A percentile compares a stretch with the other conserved stretches of the same genome.
phyloP scores from a whole-genome alignment of 2,113 vertebrate species.

The Poicephalus meyeri region DNA sequence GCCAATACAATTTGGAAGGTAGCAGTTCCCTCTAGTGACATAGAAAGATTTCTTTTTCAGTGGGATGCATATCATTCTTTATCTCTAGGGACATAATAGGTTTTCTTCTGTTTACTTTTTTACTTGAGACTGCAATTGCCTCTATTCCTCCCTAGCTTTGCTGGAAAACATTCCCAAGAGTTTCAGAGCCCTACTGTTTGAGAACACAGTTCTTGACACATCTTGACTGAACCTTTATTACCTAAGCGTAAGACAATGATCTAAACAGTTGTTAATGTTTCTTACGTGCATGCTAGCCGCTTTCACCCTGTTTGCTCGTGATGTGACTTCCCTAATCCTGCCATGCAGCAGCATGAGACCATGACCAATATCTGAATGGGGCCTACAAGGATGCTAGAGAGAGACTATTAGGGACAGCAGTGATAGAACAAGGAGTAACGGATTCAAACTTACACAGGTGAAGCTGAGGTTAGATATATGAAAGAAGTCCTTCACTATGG shows the following conservation, averaged over 20 bases:
- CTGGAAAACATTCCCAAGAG: background rate
- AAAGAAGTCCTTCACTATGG: background rate
- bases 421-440: fast-evolving
- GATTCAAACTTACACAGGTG: background rate
- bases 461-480: background rate
- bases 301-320: fast-evolving
- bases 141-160: background rate
- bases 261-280: too few species aligned
- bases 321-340: fast-evolving
- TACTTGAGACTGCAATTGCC: background rate
- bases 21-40: background rate
- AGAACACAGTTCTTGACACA: background rate
- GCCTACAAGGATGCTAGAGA: background rate
- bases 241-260: too few species aligned
- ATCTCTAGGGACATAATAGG: fast-evolving
- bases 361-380: background rate
- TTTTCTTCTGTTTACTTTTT: background rate
- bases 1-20: background rate
- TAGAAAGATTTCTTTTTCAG: background rate
- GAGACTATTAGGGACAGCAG: background rate
- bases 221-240: background rate
- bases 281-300: fast-evolving
- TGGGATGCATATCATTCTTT: background rate
- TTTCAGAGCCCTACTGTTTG: background rate
- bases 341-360: background rate